Conservation (phyloP, 2,888 invertebrate species). For the Apotomis capreana region DNA sequence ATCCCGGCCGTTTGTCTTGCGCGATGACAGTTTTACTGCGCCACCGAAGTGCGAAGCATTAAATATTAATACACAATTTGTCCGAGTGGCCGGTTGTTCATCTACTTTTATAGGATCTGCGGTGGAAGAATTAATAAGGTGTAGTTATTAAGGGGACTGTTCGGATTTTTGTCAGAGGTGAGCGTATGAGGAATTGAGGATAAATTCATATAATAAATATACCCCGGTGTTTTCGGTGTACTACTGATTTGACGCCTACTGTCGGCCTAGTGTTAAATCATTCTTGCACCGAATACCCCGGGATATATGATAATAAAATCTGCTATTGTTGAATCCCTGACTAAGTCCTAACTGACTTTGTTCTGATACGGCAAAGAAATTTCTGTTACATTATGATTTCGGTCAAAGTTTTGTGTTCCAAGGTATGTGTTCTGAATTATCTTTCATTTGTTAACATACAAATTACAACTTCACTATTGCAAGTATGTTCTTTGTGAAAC, state of each 20-base stretch:
- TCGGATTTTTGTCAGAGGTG: conserved; percentile 10
- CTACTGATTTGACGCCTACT: too few relatives aligned
- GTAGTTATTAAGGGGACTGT: conserved; percentile 24
- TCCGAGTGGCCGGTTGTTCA: conserved; percentile 78
- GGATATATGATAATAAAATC: too few relatives aligned
- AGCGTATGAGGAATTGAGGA: background rate
- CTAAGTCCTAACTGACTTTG: too few relatives aligned
- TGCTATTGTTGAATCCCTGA: too few relatives aligned
- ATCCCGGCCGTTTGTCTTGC: conserved; percentile 70
- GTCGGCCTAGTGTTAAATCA: too few relatives aligned
- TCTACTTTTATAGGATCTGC: conserved; percentile 77
- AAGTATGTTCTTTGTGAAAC: too few relatives aligned
- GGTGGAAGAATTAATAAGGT: conserved; percentile 68
- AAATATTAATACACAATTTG: conserved; percentile 84
- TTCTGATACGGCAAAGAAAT: too few relatives aligned
- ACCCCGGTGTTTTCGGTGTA: background rate
- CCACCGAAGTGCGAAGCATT: conserved; percentile 73
- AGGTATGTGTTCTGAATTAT: too few relatives aligned
- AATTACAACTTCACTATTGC: background rate
- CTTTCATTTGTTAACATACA: background rate
- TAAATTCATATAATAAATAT: too few relatives aligned
- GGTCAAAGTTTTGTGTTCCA: too few relatives aligned
- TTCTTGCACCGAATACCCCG: too few relatives aligned
- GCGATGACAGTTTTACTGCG: conserved; percentile 79
- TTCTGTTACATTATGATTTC: too few relatives aligned